A percentile compares a stretch with the other conserved stretches of the same genome.
Conservation (phyloP, 2,113 vertebrate genomes). For the Candoia aspera region DNA sequence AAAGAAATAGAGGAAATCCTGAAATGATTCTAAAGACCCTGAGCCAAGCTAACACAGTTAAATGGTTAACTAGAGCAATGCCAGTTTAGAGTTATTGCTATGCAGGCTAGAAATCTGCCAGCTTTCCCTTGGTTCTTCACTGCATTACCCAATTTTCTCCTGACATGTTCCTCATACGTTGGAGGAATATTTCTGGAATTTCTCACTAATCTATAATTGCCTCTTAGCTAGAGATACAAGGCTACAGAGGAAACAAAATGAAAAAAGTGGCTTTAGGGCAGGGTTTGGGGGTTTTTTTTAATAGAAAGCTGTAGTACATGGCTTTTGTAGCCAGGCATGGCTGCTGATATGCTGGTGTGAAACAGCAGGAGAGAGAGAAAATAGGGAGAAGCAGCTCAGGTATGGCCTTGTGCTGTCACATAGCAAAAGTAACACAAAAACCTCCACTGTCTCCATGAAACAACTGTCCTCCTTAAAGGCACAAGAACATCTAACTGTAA, state of each 20-base stretch:
- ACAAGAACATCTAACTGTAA: background rate
- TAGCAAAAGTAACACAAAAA: background rate
- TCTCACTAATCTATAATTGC: background rate
- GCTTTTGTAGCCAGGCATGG: background rate
- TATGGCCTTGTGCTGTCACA: background rate
- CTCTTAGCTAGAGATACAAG: background rate
- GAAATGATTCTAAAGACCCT: background rate
- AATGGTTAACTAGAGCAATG: background rate
- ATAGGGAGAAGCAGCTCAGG: background rate
- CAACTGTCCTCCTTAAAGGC: background rate
- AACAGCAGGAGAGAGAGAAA: background rate
- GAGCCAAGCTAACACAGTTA: background rate
- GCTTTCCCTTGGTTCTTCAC: background rate
- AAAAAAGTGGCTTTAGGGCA: background rate
- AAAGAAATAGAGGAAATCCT: background rate
- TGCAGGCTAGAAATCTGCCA: background rate
- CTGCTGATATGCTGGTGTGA: background rate
- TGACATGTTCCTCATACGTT: background rate
- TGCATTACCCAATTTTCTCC: background rate
- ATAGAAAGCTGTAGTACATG: background rate
- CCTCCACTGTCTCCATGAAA: background rate
- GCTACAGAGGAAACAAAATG: background rate
- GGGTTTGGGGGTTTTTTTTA: background rate
- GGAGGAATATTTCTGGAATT: background rate
- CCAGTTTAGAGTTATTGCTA: background rate